Conservation (phyloP, 64 coral and sea anemone species). For the Platygyra sinensis region DNA sequence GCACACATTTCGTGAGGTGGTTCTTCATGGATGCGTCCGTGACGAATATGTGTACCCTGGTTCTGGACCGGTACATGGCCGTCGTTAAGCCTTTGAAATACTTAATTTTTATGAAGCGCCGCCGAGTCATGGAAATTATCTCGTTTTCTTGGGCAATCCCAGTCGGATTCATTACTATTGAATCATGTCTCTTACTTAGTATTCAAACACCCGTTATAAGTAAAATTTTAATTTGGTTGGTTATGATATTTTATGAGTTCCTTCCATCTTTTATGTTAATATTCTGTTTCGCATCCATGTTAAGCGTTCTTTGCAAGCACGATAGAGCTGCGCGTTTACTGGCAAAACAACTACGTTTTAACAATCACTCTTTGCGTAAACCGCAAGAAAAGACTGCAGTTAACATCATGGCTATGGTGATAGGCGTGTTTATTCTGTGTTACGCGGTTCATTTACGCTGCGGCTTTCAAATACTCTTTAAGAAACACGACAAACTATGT, state of each 20-base stretch:
- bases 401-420: neutral
- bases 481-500: neutral
- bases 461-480: neutral
- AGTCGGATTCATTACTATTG: neutral
- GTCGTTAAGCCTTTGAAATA: neutral
- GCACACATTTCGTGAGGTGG: neutral
- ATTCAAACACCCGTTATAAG: neutral
- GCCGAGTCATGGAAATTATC: neutral
- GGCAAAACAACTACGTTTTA: neutral
- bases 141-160: neutral
- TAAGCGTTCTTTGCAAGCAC: neutral
- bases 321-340: neutral
- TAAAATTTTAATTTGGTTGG: neutral
- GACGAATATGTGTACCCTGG: neutral
- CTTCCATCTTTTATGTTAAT: neutral
- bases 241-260: neutral
- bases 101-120: neutral
- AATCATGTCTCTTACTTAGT: neutral
- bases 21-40: neutral
- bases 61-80: neutral
- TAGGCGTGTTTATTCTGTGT: neutral
- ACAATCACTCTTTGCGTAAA: neutral
- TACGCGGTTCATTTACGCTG: neutral
- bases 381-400: neutral
- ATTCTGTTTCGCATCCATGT: neutral